Evolutionary conservation across 2,797 vertebrate genomes (phyloP).

Genomic region (Coracias cyanogaster): DNA sequence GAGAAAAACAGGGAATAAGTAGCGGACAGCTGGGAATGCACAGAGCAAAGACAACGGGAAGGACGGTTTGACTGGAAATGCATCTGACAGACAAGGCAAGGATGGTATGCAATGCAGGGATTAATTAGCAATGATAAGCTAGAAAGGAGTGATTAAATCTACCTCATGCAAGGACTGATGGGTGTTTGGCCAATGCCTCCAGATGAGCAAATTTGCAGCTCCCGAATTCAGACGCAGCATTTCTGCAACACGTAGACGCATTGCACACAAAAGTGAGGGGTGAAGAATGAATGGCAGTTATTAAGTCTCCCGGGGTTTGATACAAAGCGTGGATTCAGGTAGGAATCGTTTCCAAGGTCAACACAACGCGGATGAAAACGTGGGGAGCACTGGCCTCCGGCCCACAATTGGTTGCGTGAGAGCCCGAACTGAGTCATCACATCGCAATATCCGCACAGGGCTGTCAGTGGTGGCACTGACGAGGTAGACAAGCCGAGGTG

Average conservation of each 20-base stretch:
- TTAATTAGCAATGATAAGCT: not conserved
- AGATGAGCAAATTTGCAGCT: not conserved
- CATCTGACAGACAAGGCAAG: not conserved
- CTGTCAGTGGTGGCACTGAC: not conserved
- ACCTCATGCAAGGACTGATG: not conserved
- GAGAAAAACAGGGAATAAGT: not conserved
- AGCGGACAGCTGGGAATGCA: not conserved
- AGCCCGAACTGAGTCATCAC: not conserved
- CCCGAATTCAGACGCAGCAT: not conserved
- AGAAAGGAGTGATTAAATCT: not conserved
- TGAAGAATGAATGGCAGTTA: not conserved
- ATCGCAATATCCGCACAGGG: not conserved
- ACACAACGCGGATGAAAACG: not conserved
- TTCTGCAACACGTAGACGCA: fast-evolving
- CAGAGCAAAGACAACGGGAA: not conserved
- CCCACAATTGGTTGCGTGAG: not conserved
- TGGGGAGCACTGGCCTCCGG: fast-evolving
- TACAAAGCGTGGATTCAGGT: not conserved
- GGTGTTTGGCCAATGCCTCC: not conserved
- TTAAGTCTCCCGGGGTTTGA: not conserved
- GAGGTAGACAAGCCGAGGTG: not conserved
- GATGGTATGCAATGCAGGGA: not conserved
- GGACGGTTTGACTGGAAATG: not conserved
- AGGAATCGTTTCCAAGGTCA: not conserved
- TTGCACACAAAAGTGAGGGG: not conserved